Evolutionary conservation across 2,797 vertebrate species (phyloP), one percentile per base, ranked within the genome.

Genomic region (Pelobates cultripes): DNA sequence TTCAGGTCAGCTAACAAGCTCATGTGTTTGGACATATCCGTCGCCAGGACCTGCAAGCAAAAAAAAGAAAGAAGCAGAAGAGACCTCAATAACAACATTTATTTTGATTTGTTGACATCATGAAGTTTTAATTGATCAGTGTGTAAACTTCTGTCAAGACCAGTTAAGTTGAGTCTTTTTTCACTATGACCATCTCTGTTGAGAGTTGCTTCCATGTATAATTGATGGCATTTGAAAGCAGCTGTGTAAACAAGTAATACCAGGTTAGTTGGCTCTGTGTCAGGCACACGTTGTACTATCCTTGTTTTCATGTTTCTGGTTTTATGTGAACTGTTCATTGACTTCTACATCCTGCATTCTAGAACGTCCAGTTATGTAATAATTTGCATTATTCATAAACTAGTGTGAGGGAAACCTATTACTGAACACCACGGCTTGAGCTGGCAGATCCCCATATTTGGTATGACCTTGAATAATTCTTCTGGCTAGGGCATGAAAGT

Each of bases 21-120:
- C 97, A 98, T 98, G 90, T 98, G 97, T 91, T 98, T 98, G 69
- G 97, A 98, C 97, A 98, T 98, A 86, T 98, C 97, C 0, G 97
- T 98, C 43, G 97, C 97, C 92, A 98, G 92, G 85, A 98, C 97
- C 97, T 98, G 83, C 7, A 61, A 42, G 13, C 4, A 67, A 3
- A 41, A 55, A 64, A 17, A 64, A 40, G 17, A 64, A 17, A 64
- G n/a, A 28, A 64, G 28, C 2, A 2, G 28, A 28, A 2, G 28
- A 28, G 28, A 28, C 28, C 28, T 28, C 28, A 28, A 28, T 28
- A 28, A 28, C 51, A 3, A 53, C 13, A 4, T n/a, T 61, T 15
- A 13, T n/a, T 13, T 15, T 61, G 57, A 4, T 4, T 61, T n/a
- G 10, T 13, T 15, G 12, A 61, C 57, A 61, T 13, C 51, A 47